Base-by-base conservation (phyloP, 2,797 vertebrate genomes). In the Hephaestus fuliginosus region DNA sequence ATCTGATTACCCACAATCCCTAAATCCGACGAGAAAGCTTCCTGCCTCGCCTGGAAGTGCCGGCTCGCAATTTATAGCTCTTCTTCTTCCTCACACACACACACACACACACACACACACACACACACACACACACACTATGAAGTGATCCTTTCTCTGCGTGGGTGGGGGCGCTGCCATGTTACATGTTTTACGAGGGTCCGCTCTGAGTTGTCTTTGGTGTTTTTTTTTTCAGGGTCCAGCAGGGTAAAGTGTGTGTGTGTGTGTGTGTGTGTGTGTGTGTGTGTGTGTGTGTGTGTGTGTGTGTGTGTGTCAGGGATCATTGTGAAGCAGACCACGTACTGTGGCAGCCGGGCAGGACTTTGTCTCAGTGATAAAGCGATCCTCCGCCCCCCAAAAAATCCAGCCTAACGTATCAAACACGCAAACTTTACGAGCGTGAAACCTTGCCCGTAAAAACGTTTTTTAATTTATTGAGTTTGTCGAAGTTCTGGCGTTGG, bases 1-100 rank as follows among this genome's bases (percentile, higher is more conserved):
- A 86, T 93, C 79, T 87, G 86, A 90, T 95, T 95, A 93, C 90
- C 85, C 82, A 88, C 79, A 87, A 90, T 88, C 82, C 92, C 53
- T 84, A 73, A 86, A 86, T 88, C 81, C 15, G 60, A 78, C 25
- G 14, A 78, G 83, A 87, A 89, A 48, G 77, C 81, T 90, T 91
- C 89, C 89, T 90, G 86, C 74, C 52, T 80, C 55, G 74, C 55
- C 85, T 90, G 13, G 76, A 89, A 88, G 78, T 86, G 89, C 88
- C 86, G 86, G 76, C 52, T 73, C 75, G 85, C 68, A 66, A 92
- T 93, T 92, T 93, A 94, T 85, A 57, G 90, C 83, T 72, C 63
- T 13, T 79, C 68, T 80, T 73, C 57, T 66, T 62, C 83, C 60
- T n/a, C 66, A 46, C 74, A 39, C 70, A 56, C 46, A 68, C 64